Base-by-base conservation (phyloP, 2,888 invertebrate species). In the Apodemia duryi region DNA sequence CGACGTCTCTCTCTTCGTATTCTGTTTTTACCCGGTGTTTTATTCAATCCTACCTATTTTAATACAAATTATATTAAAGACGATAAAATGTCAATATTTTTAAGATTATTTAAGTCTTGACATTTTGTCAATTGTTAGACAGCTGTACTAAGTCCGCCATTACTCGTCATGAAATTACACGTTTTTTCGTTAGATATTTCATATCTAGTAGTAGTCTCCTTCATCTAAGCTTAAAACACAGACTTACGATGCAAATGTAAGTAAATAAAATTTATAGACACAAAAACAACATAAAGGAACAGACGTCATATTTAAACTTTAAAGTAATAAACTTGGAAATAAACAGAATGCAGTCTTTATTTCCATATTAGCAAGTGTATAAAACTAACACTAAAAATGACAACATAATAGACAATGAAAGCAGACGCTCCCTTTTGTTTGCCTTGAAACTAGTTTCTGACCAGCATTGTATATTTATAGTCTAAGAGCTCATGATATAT, bases 341-440 rank as follows among this genome's bases (percentile, higher is more conserved):
- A 57, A 57, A 57, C 54, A 28, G 54, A 57, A 57, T 57, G 54
- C 32, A 29, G 54, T 57, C 54, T 57, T 32, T 29, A 57, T 29
- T 57, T 28, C 29, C 54, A 57, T 57, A 57, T 57, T 57, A 57
- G 54, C 54, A 57, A 57, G 54, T 57, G 29, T 57, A 57, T 57
- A 57, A 57, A 57, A 57, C 54, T 57, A 57, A 57, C 54, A 32
- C 32, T 54, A 54, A 54, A 54, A 54, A 54, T 54, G 46, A 65
- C 66, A 73, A 73, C 64, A 71, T 66, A 54, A 71, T 73, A 64
- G 41, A 63, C 64, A 49, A 64, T 64, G 64, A 60, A 46, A 62
- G 49, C 62, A 62, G 64, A 64, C 57, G 64, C 60, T 35, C 61
- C 51, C 60, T 61, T 46, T 46, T 61, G 38, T 64, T 51, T 64